A percentile compares a stretch with the other conserved stretches of the same genome.
Conservation (phyloP, 2,888 invertebrate genomes). For the Andrena fulva region DNA sequence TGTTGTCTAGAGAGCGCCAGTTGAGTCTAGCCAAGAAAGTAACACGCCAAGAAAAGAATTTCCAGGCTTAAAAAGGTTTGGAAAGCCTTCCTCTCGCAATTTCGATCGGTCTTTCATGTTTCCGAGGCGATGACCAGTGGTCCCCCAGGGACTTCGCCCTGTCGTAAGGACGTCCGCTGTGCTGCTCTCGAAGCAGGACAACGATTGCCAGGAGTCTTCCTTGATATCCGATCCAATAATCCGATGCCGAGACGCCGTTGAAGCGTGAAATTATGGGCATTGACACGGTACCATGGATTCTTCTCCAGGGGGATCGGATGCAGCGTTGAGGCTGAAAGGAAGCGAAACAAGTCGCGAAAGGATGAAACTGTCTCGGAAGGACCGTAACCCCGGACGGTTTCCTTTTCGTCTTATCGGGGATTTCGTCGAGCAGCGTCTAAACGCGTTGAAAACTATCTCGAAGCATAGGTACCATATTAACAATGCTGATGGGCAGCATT, state of each 20-base stretch:
- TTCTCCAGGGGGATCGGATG: constrained; percentile 59
- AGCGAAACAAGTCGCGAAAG: constrained; percentile 40
- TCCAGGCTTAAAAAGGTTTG: constrained; percentile 54
- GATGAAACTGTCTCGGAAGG: constrained; percentile 22
- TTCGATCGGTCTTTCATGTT: constrained; percentile 70
- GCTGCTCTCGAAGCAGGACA: constrained; percentile 55
- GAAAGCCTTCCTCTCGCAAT: constrained; percentile 58
- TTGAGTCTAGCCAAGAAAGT: neutral
- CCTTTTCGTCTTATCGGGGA: constrained; percentile 2
- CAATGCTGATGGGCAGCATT: no score
- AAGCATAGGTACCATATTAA: no score
- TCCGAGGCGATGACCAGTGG: constrained; percentile 48
- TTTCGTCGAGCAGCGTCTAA: neutral
- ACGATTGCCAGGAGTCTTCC: constrained; percentile 68
- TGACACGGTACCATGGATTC: constrained; percentile 73
- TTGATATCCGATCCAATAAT: constrained; percentile 80
- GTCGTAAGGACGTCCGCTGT: constrained; percentile 68
- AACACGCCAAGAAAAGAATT: constrained; percentile 28
- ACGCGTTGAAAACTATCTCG: neutral
- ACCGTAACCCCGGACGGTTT: neutral
- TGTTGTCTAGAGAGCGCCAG: neutral
- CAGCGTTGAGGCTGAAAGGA: constrained; percentile 39
- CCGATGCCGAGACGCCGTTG: constrained; percentile 77
- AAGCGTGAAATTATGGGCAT: constrained; percentile 80
- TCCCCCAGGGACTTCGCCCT: constrained; percentile 62